Percentiles rank a stretch among this genome's conserved stretches.
phyloP scores from a whole-genome alignment of 2,888 invertebrate genomes.

The Drosophila anceps region DNA sequence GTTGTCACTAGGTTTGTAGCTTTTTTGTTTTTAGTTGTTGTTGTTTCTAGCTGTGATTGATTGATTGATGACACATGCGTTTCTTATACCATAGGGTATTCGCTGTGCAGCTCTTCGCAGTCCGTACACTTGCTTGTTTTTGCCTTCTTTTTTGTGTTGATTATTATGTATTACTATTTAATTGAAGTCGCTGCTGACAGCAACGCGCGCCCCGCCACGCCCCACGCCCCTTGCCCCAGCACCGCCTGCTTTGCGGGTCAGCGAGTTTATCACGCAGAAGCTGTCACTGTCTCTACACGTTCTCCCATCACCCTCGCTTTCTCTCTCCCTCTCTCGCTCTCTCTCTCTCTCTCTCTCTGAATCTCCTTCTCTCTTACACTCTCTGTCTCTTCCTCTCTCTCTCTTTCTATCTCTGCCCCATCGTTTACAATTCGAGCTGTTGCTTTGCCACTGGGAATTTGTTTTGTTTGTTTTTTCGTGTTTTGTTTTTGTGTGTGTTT shows the following conservation, averaged over 20 bases:
- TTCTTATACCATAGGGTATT: slow-evolving; percentile 4
- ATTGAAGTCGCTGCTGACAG: slow-evolving; percentile 64
- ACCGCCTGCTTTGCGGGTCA: slow-evolving; percentile 55
- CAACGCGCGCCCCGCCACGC: background rate
- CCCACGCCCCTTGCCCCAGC: background rate
- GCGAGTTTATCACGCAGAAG: slow-evolving; percentile 60
- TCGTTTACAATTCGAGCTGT: slow-evolving; percentile 10
- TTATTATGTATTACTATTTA: slow-evolving; percentile 76
- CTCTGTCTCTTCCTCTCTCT: slow-evolving; percentile 14
- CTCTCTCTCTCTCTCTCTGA: background rate
- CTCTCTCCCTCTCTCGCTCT: background rate
- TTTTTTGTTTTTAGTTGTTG: background rate
- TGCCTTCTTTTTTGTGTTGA: slow-evolving; percentile 43
- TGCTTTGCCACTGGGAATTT: slow-evolving; percentile 36
- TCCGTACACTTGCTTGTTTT: background rate
- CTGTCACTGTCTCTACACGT: slow-evolving; percentile 1
- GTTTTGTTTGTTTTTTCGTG: slow-evolving; percentile 24
- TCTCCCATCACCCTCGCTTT: background rate
- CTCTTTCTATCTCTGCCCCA: slow-evolving; percentile 11
- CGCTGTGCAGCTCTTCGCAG: background rate
- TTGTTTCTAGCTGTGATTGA: slow-evolving; percentile 1
- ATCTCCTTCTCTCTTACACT: background rate
- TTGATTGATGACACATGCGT: slow-evolving; percentile 1
- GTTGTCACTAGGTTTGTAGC: too few species aligned
- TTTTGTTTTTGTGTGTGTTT: slow-evolving; percentile 14